Conservation (phyloP, 2,113 vertebrate genomes). For the Dicaeum eximium region DNA sequence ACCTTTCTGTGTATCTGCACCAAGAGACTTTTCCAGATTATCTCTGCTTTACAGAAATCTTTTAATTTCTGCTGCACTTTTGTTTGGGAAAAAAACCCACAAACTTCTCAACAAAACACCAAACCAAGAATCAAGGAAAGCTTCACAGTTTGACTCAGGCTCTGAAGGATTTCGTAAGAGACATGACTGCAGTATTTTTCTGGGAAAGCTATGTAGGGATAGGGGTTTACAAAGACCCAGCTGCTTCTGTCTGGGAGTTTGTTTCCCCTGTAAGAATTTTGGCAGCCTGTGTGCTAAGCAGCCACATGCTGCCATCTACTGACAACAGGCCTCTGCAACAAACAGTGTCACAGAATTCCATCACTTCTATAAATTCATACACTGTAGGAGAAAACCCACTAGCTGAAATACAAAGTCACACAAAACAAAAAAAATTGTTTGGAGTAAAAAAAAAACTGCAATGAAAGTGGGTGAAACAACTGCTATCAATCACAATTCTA, state of each 20-base stretch:
- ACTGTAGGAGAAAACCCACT: background rate
- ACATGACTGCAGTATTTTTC: background rate
- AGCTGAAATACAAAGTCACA: background rate
- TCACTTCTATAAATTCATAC: background rate
- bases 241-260: background rate
- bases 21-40: background rate
- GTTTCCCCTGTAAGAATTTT: background rate
- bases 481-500: background rate
- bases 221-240: background rate
- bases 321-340: background rate
- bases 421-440: background rate
- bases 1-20: background rate
- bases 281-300: background rate
- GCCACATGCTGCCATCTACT: constrained; percentile 76
- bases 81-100: background rate
- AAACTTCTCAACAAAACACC: background rate
- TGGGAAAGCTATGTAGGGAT: background rate
- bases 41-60: constrained; percentile 2
- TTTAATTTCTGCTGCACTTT: background rate
- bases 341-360: background rate
- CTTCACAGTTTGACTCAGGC: background rate
- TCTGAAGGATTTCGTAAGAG: background rate
- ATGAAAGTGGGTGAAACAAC: background rate
- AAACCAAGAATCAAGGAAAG: background rate
- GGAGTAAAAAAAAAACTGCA: background rate